phyloP scores from a whole-genome alignment of 1,140 invertebrate genomes.

The Palaemon carinicauda region DNA sequence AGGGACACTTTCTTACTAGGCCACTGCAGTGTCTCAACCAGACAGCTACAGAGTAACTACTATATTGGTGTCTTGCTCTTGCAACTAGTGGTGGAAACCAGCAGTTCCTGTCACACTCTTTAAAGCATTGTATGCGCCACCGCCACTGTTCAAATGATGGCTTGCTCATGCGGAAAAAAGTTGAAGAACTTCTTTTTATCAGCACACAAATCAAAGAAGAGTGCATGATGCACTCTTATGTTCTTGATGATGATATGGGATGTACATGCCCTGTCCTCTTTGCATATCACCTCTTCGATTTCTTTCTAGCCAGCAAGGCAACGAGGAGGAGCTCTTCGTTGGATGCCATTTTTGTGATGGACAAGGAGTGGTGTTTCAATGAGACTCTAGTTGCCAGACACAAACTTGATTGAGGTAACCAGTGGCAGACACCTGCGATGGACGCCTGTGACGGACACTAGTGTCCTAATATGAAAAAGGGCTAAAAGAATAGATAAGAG shows the following conservation, averaged over 20 bases:
- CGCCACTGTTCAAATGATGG: not conserved
- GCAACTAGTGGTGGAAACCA: not conserved
- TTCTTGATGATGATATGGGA: not conserved
- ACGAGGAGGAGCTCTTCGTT: not conserved
- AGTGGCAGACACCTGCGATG: too few species aligned
- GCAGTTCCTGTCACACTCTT: not conserved
- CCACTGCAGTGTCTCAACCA: not conserved
- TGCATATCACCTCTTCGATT: not conserved
- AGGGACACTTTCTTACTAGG: not conserved
- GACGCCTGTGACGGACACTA: too few species aligned
- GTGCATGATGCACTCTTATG: not conserved
- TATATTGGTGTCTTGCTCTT: not conserved
- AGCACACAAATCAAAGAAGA: not conserved
- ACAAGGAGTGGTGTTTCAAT: not conserved
- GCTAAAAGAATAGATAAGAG: too few species aligned
- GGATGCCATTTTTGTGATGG: not conserved
- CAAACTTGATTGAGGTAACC: too few species aligned
- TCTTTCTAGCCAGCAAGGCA: not conserved
- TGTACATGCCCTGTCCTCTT: not conserved
- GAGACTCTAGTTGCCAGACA: not conserved
- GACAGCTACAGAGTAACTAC: not conserved
- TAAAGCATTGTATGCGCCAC: too few species aligned
- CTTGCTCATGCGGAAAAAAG: not conserved
- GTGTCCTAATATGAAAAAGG: too few species aligned
- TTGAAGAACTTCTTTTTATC: not conserved